Percentiles rank a stretch among this genome's conserved stretches.
phyloP scores from a whole-genome alignment of 92 coral and sea anemone genomes.

The Hydrozoanthus gracilis region DNA sequence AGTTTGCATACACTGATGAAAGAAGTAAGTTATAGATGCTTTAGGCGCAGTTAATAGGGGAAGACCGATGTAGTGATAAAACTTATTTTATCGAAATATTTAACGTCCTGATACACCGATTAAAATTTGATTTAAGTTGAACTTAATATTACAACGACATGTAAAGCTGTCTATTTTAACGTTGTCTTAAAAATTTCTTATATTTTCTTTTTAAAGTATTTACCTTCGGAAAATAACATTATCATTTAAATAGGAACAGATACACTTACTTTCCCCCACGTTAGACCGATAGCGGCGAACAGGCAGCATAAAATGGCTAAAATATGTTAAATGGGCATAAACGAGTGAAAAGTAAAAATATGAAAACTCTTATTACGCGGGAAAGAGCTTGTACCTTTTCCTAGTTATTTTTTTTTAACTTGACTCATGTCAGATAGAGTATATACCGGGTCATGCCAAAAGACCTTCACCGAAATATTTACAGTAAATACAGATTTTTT shows the following conservation, averaged over 20 bases:
- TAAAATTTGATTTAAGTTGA: slow-evolving; percentile 23
- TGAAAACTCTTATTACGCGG: background rate
- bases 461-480: slow-evolving; percentile 30
- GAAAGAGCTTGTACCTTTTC: slow-evolving; percentile 24
- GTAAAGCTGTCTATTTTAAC: slow-evolving; percentile 30
- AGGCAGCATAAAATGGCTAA: background rate
- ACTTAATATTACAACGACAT: slow-evolving; percentile 17
- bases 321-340: background rate
- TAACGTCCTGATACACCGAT: background rate
- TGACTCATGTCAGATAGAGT: background rate
- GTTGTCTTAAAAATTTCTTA: slow-evolving; percentile 11
- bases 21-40: slow-evolving; percentile 3
- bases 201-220: slow-evolving; percentile 1
- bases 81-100: background rate
- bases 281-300: background rate
- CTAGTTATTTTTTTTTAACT: slow-evolving; percentile 7
- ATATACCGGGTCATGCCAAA: background rate
- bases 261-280: slow-evolving; percentile 14
- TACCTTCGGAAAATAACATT: slow-evolving; percentile 19
- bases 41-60: slow-evolving; percentile 7
- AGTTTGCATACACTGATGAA: slow-evolving; percentile 21
- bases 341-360: background rate
- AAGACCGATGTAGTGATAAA: background rate
- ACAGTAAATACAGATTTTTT: slow-evolving; percentile 40
- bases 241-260: slow-evolving; percentile 27